A percentile compares a stretch with the other conserved stretches of the same genome.
These are phyloP conservation scores for Tanaodytes sp. DNA, from an alignment of 2,888 invertebrate species.

Conservation along the genomic window DNA sequence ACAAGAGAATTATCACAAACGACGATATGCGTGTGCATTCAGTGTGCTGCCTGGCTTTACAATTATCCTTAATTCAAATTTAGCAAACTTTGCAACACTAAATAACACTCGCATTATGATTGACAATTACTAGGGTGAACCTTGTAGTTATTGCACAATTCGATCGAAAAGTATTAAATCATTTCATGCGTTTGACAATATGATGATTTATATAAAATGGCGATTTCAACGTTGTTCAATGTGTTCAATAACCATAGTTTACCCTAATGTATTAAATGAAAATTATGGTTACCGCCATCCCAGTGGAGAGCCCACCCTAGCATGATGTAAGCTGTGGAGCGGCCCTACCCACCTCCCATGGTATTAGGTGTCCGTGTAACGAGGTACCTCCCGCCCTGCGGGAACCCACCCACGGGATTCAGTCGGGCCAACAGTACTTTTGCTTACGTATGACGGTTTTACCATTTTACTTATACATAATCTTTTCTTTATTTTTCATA, in stretches of 20 bases:
- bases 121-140: neutral
- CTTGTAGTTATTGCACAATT: neutral
- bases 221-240: no score
- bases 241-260: slow-evolving; percentile 20
- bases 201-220: no score
- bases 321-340: slow-evolving; percentile 58
- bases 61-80: no score
- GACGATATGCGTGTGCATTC: no score
- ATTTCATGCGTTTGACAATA: no score
- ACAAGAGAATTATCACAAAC: no score
- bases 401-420: slow-evolving; percentile 71
- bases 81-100: neutral
- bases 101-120: slow-evolving; percentile 20
- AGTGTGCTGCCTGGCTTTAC: no score
- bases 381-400: slow-evolving; percentile 71
- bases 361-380: slow-evolving; percentile 70
- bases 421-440: slow-evolving; percentile 73
- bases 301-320: slow-evolving; percentile 68
- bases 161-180: no score
- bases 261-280: slow-evolving; percentile 50
- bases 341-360: slow-evolving; percentile 73
- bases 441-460: slow-evolving; percentile 59
- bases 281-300: slow-evolving; percentile 65
- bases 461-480: no score
- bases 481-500: no score